Evolutionary conservation across 2,888 invertebrate species (phyloP).

Genomic region (Drosophila neotestacea): DNA sequence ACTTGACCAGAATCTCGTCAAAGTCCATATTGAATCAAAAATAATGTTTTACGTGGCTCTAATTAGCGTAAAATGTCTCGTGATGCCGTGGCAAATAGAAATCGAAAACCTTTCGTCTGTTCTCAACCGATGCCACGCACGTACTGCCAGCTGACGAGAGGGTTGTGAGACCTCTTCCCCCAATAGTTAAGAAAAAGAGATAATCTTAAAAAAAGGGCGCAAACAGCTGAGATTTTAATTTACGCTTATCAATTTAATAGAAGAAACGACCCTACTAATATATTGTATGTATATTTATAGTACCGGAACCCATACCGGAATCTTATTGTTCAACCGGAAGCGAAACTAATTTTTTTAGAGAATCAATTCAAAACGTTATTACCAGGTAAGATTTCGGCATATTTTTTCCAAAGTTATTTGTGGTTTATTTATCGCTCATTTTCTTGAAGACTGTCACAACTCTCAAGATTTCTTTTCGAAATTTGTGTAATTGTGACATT

Average conservation of each 20-base stretch:
- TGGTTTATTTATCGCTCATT: no score
- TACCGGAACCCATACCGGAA: no score
- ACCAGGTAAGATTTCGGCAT: no score
- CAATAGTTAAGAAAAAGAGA: constrained; percentile 37
- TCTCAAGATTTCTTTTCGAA: no score
- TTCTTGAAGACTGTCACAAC: no score
- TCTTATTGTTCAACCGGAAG: no score
- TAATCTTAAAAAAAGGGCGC: constrained; percentile 17
- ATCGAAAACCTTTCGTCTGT: constrained; percentile 43
- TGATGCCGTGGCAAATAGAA: constrained; percentile 7
- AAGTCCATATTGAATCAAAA: constrained; percentile 81
- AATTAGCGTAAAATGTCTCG: constrained; percentile 16
- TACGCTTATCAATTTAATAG: constrained; percentile 18
- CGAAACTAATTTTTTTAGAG: no score
- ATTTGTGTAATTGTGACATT: no score
- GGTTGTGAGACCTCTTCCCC: constrained; percentile 29
- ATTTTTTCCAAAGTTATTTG: no score
- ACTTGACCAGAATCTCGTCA: constrained; percentile 86
- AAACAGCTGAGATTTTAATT: constrained; percentile 58
- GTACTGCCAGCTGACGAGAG: constrained; percentile 53
- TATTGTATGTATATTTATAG: no score
- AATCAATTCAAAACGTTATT: no score
- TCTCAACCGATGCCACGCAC: constrained; percentile 70
- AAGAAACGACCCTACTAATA: constrained; percentile 29
- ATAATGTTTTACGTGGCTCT: constrained; percentile 15